Percentiles rank a stretch among this genome's conserved stretches.
Evolutionary conservation across 2,888 invertebrate species (phyloP).

Genomic region (Pyrocoelia pectoralis): DNA sequence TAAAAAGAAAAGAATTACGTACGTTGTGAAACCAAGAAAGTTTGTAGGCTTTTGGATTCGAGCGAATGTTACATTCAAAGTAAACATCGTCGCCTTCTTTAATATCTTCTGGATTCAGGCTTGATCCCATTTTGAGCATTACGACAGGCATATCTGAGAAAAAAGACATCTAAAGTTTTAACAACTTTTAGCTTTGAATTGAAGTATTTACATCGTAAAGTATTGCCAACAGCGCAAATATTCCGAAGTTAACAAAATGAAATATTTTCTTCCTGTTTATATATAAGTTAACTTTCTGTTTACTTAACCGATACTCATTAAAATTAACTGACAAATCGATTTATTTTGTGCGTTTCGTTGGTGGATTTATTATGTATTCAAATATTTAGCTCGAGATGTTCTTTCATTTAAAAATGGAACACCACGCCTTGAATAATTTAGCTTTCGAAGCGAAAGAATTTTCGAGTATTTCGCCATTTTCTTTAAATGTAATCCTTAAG

Average conservation of each 20-base stretch:
- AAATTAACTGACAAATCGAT: background rate
- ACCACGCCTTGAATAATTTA: no score
- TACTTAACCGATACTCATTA: background rate
- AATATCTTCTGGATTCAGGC: constrained; percentile 84
- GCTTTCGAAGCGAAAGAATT: no score
- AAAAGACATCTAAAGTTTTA: constrained; percentile 42
- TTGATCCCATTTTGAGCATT: constrained; percentile 83
- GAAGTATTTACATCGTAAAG: constrained; percentile 22
- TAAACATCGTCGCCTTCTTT: constrained; percentile 91
- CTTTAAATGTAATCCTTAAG: no score
- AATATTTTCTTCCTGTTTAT: background rate
- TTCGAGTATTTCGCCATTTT: no score
- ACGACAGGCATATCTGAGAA: constrained; percentile 82
- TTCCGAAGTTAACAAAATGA: background rate
- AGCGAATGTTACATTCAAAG: constrained; percentile 85
- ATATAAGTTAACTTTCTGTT: background rate
- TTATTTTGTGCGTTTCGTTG: background rate
- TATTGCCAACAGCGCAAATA: constrained; percentile 5
- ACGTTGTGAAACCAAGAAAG: constrained; percentile 90
- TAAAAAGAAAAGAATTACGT: constrained; percentile 60
- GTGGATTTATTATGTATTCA: background rate
- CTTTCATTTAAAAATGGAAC: background rate
- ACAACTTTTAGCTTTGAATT: constrained; percentile 24
- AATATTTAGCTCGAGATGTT: background rate
- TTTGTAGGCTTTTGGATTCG: constrained; percentile 85